Conservation (phyloP, 2,113 vertebrate species). For the Ammodramus savannarum region DNA sequence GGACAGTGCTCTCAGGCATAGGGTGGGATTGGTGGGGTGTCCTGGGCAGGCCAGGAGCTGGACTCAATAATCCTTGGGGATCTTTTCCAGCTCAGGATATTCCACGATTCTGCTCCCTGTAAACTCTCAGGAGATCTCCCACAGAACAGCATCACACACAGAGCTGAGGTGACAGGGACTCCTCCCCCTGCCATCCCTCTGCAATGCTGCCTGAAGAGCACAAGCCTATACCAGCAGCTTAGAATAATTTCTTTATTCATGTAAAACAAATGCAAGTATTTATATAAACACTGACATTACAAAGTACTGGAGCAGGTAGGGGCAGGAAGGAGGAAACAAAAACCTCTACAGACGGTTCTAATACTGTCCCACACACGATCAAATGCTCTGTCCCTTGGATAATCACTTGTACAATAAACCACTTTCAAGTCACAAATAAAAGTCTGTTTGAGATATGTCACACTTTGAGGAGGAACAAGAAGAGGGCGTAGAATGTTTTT, state of each 20-base stretch:
- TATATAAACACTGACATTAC: slow-evolving; percentile 80
- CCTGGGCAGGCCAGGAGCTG: neutral
- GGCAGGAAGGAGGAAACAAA: slow-evolving; percentile 60
- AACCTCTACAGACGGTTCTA: slow-evolving; percentile 74
- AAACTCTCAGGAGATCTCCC: neutral
- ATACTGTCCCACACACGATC: slow-evolving; percentile 73
- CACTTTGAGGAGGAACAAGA: slow-evolving; percentile 4
- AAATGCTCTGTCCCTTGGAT: slow-evolving; percentile 59
- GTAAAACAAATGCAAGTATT: slow-evolving; percentile 78
- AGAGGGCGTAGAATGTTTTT: slow-evolving; percentile 38
- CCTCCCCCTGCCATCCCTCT: neutral
- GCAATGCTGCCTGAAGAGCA: neutral
- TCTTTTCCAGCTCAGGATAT: neutral
- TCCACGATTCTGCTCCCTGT: neutral
- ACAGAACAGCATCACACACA: neutral
- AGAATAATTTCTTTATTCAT: slow-evolving; percentile 77
- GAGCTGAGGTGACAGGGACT: neutral
- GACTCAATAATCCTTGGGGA: neutral
- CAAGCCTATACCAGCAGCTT: neutral
- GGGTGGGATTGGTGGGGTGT: neutral
- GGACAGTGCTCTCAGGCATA: neutral
- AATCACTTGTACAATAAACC: slow-evolving; percentile 66
- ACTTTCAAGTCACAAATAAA: slow-evolving; percentile 64
- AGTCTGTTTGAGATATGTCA: slow-evolving; percentile 60
- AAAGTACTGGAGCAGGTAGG: slow-evolving; percentile 65